Base-by-base conservation (phyloP, 2,888 invertebrate species). In the Steromphala cineraria region DNA sequence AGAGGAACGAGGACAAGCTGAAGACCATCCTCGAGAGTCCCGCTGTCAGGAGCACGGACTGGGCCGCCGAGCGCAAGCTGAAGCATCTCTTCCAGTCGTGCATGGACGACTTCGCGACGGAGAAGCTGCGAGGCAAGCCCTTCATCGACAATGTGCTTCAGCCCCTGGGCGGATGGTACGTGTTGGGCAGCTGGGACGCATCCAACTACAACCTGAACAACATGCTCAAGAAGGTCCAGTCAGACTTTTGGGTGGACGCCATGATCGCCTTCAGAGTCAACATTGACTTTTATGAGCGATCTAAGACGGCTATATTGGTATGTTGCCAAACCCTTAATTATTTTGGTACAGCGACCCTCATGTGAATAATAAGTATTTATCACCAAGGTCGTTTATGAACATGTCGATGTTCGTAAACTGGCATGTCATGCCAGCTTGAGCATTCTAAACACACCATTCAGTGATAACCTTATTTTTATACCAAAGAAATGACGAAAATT, bases 31-130 rank as follows among this genome's bases (percentile, higher is more conserved):
- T 89, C 19, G 85, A 86, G 75, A 78, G 84, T 0, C 78, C 87
- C 4, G 56, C 85, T 0, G 76, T 62, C 4, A 80, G 87, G n/a
- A 83, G 80, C 10, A 80, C 87, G n/a, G 78, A 86, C 5, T 88
- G 88, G 86, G 87, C 93, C 4, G 92, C 95, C 5, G 94, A 94
- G 84, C 94, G 94, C 94, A 95, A 95, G 90, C 88, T 95, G 86
- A 95, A 95, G 88, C 92, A 94, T 84, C 94, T 95, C 86, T 95
- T 95, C 90, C 94, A 94, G 81, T 94, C 95, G 0, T 95, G 95
- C 86, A 93, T 95, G 92, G 90, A 92, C 83, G 88, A 89, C 53
- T 90, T 87, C 76, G 82, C 81, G 0, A 84, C 87, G 40, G 89
- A 89, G 82, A 84, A 83, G 24, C 81, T 85, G 17, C 85, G 87